phyloP scores from a whole-genome alignment of 2,113 vertebrate genomes.

The Pygoscelis adeliae region DNA sequence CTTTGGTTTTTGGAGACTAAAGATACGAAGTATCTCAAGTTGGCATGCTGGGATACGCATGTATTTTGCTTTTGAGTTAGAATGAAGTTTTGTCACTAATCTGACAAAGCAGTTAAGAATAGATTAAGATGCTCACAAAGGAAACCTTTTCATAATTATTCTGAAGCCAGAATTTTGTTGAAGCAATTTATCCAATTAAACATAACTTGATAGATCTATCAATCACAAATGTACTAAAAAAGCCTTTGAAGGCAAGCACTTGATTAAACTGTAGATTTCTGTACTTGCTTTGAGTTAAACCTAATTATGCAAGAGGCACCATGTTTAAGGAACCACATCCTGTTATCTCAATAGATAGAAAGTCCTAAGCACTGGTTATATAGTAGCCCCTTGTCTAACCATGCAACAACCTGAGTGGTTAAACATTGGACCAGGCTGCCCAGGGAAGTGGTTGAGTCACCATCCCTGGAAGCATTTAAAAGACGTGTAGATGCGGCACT shows the following conservation, averaged over 20 bases:
- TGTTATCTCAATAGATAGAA: background rate
- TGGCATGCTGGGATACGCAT: rapidly evolving
- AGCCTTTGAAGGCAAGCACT: background rate
- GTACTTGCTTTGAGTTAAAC: background rate
- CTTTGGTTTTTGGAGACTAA: background rate
- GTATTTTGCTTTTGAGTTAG: background rate
- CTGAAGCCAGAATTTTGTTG: background rate
- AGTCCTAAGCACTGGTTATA: background rate
- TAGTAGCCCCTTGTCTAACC: background rate
- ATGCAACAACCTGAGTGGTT: background rate
- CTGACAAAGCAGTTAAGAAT: background rate
- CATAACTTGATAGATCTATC: background rate
- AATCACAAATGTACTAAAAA: background rate
- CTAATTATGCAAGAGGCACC: background rate
- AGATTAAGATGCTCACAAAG: background rate
- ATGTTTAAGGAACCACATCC: background rate
- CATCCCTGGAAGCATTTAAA: no score
- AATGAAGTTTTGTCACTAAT: background rate
- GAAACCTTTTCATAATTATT: background rate
- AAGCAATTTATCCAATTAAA: background rate
- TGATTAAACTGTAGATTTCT: background rate
- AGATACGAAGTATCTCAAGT: background rate
- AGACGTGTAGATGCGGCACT: no score
- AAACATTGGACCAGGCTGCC: no score
- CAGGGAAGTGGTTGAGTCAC: no score